Conservation (phyloP, 2,888 invertebrate genomes). For the Scotopteryx bipunctaria region DNA sequence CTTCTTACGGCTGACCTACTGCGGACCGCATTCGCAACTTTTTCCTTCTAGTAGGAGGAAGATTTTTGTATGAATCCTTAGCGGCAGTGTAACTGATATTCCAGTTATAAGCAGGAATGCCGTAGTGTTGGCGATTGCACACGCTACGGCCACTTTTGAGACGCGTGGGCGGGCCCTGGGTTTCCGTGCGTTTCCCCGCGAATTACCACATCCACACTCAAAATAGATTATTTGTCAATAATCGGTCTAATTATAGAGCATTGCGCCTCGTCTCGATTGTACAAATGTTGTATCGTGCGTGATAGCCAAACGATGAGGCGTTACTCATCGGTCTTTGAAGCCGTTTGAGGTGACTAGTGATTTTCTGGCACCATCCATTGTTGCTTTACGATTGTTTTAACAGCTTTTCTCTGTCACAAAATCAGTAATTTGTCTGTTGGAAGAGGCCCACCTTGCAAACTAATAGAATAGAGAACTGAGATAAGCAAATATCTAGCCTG, state of each 20-base stretch:
- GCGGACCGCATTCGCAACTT: too few relatives aligned
- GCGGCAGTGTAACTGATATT: conserved; percentile 15
- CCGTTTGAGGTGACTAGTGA: conserved; percentile 1
- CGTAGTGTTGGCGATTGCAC: conserved; percentile 45
- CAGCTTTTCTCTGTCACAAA: too few relatives aligned
- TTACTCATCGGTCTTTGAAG: conserved; percentile 24
- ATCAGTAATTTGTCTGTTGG: background rate
- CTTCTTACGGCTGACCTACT: too few relatives aligned
- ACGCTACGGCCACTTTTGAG: conserved; percentile 49
- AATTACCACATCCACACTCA: conserved; percentile 63
- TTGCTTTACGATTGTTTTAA: background rate
- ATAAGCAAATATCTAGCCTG: too few relatives aligned
- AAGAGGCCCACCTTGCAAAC: too few relatives aligned
- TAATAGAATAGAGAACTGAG: too few relatives aligned
- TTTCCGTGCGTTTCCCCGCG: conserved; percentile 53
- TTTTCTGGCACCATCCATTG: conserved; percentile 2
- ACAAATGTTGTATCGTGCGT: conserved; percentile 23
- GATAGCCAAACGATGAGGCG: conserved; percentile 26
- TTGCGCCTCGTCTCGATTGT: conserved; percentile 22
- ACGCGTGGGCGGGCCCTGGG: conserved; percentile 64
- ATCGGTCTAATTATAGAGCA: conserved; percentile 39
- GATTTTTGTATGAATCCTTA: too few relatives aligned
- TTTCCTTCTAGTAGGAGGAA: too few relatives aligned
- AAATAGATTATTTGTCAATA: conserved; percentile 61
- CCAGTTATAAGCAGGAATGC: conserved; percentile 28